Evolutionary conservation across 2,113 vertebrate genomes (phyloP).

Genomic region (Myotis lucifugus): DNA sequence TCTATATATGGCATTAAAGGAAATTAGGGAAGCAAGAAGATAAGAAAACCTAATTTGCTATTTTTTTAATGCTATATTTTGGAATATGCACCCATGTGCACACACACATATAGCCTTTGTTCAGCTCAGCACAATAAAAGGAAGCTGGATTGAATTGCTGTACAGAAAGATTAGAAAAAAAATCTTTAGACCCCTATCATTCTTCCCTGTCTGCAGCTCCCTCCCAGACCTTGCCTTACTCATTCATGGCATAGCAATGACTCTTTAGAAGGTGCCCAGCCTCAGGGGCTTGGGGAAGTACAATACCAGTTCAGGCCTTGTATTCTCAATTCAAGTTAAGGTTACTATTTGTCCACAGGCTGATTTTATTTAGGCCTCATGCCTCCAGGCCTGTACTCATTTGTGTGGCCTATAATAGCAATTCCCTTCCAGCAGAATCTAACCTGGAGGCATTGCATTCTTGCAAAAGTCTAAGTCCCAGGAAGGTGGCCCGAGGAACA

Average conservation of each 20-base stretch:
- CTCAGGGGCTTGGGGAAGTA: background rate
- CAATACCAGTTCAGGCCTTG: background rate
- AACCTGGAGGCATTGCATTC: constrained; percentile 28
- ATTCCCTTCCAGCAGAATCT: constrained; percentile 48
- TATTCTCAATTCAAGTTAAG: constrained; percentile 35
- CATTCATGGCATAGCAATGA: background rate
- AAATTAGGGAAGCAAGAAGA: background rate
- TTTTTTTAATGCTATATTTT: constrained; percentile 21
- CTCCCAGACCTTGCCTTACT: background rate
- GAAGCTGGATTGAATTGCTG: background rate
- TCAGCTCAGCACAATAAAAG: background rate
- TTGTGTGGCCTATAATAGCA: constrained; percentile 52
- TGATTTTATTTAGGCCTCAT: constrained; percentile 52
- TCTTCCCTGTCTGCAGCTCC: background rate
- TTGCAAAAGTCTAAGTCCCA: constrained; percentile 3
- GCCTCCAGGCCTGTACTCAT: constrained; percentile 25
- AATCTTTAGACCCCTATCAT: background rate
- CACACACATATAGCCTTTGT: background rate
- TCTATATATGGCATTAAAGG: background rate
- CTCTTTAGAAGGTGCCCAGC: background rate
- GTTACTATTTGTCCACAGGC: constrained; percentile 52
- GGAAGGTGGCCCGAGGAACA: background rate
- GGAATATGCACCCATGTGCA: background rate
- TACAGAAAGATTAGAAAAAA: constrained; percentile 24
- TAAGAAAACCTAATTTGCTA: background rate